Conservation (phyloP, 1,140 invertebrate species). For the Leptonema lineaticorne region DNA sequence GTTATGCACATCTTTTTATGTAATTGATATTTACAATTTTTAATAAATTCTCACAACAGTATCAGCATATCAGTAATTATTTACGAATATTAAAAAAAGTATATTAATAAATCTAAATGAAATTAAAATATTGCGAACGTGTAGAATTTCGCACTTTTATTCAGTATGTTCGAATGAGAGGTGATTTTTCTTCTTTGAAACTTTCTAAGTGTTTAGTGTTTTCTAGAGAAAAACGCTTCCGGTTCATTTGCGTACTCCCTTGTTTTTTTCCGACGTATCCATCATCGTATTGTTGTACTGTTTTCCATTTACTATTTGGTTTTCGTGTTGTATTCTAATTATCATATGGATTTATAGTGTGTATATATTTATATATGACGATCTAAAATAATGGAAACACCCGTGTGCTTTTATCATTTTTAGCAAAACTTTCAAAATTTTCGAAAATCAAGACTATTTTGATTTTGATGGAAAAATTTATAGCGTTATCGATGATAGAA, state of each 20-base stretch:
- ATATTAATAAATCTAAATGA: slow-evolving; percentile 12
- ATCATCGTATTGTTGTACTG: too few relatives aligned
- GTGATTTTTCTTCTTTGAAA: slow-evolving; percentile 19
- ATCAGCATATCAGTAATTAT: slow-evolving; percentile 30
- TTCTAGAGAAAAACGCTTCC: too few relatives aligned
- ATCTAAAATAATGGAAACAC: too few relatives aligned
- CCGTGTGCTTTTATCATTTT: too few relatives aligned
- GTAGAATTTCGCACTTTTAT: slow-evolving; percentile 12
- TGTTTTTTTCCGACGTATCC: background rate
- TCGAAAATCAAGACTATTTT: too few relatives aligned
- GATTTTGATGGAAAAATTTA: too few relatives aligned
- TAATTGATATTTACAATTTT: slow-evolving; percentile 20
- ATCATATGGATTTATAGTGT: too few relatives aligned
- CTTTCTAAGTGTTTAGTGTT: background rate
- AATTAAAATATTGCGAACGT: slow-evolving; percentile 12
- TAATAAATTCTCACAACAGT: slow-evolving; percentile 19
- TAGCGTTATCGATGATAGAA: too few relatives aligned
- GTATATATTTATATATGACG: too few relatives aligned
- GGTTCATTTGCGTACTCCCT: slow-evolving; percentile 13
- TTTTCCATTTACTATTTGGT: too few relatives aligned
- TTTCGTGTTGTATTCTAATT: too few relatives aligned
- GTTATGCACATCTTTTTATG: slow-evolving; percentile 26
- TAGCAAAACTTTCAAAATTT: too few relatives aligned
- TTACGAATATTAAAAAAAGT: slow-evolving; percentile 11
- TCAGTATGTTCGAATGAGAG: slow-evolving; percentile 27